Evolutionary conservation across 2,888 invertebrate genomes (phyloP), one percentile per base, ranked within the genome.

Genomic region (Hartigia nigra): DNA sequence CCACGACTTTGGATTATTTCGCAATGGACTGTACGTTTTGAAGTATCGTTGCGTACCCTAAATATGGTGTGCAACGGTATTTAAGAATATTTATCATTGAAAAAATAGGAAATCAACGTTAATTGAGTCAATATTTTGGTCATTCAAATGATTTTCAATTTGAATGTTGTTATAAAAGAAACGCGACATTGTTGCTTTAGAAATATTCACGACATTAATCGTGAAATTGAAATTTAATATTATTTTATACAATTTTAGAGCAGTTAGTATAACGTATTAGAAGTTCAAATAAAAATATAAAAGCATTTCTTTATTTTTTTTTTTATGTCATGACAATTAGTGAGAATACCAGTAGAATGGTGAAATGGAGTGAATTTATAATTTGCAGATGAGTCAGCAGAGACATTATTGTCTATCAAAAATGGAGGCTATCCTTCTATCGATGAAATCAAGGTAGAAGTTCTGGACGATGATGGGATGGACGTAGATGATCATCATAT

Each of bases 321-420:
- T 85, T 88, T 88, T 78, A 74, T 76, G 78, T 77, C 76, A 80
- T 55, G 78, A 75, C 70, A 78, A 70, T 37, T 78, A 80, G 78
- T 72, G 78, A 78, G 69, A 74, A 76, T 76, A 35, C 9, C 9
- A 0, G 12, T 75, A 11, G 12, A 23, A 69, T 39, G 23, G 2
- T 55, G 23, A 55, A 55, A 23, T 75, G 34, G n/a, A 35, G 12
- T 74, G 1, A 37, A 74, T 35, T 74, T 31, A 31, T 74, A 3
- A 12, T 76, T 77, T 74, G 74, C 80, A 94, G 94, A 92, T 92
- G 93, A 93, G 90, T 93, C 93, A 82, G 93, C 92, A 36, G 93
- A 93, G 82, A 93, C 93, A 72, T 87, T 93, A 79, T 90, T 94
- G 78, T 93, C 93, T 77, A 92, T 94, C 83, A 94, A 93, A 90